phyloP scores from a whole-genome alignment of 2,797 vertebrate species.

The Tiaroga cobitis region DNA sequence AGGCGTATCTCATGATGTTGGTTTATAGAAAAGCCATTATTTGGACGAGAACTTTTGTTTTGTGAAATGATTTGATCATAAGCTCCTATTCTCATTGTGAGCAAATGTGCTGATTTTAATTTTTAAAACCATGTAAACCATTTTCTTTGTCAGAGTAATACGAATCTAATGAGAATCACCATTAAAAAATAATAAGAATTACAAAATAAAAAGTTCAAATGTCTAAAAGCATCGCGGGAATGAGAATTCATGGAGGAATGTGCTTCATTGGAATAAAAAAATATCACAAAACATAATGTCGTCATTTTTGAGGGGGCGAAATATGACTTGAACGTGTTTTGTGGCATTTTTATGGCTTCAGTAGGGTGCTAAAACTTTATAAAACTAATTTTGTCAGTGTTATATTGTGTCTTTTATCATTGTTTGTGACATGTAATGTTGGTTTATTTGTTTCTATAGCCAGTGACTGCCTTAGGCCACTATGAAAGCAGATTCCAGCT shows the following conservation, averaged over 20 bases:
- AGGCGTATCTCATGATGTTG: background rate
- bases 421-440: conserved; percentile 15
- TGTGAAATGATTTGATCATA: background rate
- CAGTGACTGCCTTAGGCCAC: background rate
- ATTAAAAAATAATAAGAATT: background rate
- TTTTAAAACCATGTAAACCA: background rate
- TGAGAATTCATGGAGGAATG: background rate
- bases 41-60: background rate
- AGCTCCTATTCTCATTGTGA: background rate
- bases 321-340: background rate
- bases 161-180: background rate
- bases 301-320: background rate
- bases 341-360: background rate
- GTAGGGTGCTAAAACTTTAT: background rate
- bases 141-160: background rate
- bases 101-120: background rate
- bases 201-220: background rate
- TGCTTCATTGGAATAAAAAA: background rate
- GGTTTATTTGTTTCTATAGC: conserved; percentile 8
- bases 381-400: background rate
- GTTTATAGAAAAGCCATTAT: background rate
- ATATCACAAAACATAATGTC: background rate
- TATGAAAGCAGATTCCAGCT: background rate
- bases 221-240: background rate
- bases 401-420: conserved; percentile 17